A percentile compares a stretch with the other conserved stretches of the same genome.
These are phyloP conservation scores for Endotricha flammealis DNA, from an alignment of 2,888 invertebrate species.

Conservation along the genomic window DNA sequence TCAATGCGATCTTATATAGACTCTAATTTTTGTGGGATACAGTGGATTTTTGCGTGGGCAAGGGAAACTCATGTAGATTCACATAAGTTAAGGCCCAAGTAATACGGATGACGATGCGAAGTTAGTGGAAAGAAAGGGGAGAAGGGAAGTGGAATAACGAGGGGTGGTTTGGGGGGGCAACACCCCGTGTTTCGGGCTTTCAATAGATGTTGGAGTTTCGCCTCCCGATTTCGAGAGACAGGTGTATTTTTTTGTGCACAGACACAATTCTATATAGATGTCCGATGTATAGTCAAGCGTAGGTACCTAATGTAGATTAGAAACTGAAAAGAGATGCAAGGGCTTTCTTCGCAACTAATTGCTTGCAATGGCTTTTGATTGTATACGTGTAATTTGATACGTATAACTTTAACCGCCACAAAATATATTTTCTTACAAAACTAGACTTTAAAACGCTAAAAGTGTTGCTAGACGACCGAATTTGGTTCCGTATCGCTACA, in stretches of 20 bases:
- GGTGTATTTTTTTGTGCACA: constrained; percentile 53
- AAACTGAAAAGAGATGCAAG: no score
- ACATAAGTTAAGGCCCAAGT: constrained; percentile 76
- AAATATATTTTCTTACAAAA: no score
- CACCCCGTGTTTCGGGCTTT: constrained; percentile 75
- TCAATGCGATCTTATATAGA: constrained; percentile 22
- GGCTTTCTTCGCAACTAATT: no score
- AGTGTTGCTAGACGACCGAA: no score
- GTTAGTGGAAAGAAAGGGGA: constrained; percentile 76
- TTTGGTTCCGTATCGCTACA: no score
- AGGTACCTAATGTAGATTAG: no score
- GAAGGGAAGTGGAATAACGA: constrained; percentile 62
- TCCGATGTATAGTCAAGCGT: no score
- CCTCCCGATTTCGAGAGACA: constrained; percentile 60
- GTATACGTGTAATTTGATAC: no score
- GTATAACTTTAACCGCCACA: no score
- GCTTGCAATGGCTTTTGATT: no score
- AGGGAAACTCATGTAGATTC: constrained; percentile 45
- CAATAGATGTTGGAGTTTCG: constrained; percentile 74
- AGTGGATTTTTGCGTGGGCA: constrained; percentile 27
- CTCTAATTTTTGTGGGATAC: constrained; percentile 12
- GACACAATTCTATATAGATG: no score
- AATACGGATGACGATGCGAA: constrained; percentile 77
- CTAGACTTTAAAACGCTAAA: no score
- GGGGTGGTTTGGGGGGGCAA: constrained; percentile 41